Conservation (phyloP, 2,113 vertebrate species). For the Urocolius indicus region DNA sequence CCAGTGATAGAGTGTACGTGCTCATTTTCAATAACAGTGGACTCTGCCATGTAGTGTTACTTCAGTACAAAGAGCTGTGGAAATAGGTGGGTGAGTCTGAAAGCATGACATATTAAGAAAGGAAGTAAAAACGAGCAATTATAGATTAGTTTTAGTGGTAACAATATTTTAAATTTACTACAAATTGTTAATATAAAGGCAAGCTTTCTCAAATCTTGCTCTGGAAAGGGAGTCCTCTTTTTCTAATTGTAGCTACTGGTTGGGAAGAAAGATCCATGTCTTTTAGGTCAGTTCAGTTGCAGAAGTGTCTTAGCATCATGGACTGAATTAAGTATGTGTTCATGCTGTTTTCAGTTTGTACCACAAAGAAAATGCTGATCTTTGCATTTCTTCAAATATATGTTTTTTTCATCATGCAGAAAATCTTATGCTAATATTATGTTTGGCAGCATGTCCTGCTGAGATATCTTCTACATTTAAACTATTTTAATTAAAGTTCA, state of each 20-base stretch:
- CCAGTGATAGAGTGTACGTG: neutral
- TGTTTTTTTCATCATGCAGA: neutral
- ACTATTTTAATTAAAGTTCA: neutral
- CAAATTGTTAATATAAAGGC: neutral
- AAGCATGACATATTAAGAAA: neutral
- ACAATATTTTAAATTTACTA: neutral
- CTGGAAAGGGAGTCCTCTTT: neutral
- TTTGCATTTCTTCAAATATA: neutral
- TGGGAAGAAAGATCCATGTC: neutral
- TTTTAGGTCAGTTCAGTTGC: neutral
- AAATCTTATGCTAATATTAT: neutral
- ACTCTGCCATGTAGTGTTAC: slow-evolving; percentile 59
- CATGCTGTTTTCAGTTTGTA: neutral
- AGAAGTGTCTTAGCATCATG: neutral
- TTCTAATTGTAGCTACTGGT: neutral
- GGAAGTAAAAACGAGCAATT: neutral
- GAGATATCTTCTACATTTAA: neutral
- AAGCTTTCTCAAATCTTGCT: neutral
- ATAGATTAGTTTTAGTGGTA: neutral
- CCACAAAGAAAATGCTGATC: neutral
- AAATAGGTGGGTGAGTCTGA: neutral
- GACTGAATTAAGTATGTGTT: neutral
- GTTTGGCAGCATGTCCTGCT: neutral
- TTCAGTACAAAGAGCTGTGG: neutral
- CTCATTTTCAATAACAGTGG: neutral